Evolutionary conservation across 2,888 invertebrate genomes (phyloP), one percentile per base, ranked within the genome.

Genomic region (Cheilosia impressa): DNA sequence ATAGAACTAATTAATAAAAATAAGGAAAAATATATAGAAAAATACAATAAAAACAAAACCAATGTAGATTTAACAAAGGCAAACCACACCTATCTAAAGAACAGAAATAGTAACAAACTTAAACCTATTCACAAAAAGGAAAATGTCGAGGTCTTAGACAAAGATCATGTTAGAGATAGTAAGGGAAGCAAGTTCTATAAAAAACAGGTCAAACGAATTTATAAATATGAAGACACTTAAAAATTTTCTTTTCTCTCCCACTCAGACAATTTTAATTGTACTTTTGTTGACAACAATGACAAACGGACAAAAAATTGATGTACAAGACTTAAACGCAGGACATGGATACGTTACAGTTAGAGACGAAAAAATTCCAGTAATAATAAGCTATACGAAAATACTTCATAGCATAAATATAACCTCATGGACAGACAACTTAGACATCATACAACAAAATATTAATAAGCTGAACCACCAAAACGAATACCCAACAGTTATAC

Each of bases 51-150:
- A 24, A 24, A 58, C 4, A 69, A 27, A 22, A 52, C 22, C 24
- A 31, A 73, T 22, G 13, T 79, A 22, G 68, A 68, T 9, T 31
- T 73, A 1, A 63, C n/a, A 38, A n/a, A 38, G 27, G 53, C 2
- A 34, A 73, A 60, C 3, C 60, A 73, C 17, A 17, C 6, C 13
- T 63, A 52, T 31, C 13, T 63, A 4, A 71, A 65, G 19, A 24
- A 34, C 34, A 38, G 50, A 73, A 63, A 22, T 17, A 65, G 5
- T 34, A 75, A 65, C 41, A 71, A 79, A 55, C 17, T 71, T 10
- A 55, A 57, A 27, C 71, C 47, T 0, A 62, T 15, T 0, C 63
- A 69, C 15, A 71, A 65, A 13, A 72, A 65, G 52, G n/a, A n/a
- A 27, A n/a, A 60, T 9, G 1, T 4, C 4, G 52, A 65, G 38